Evolutionary conservation across 2,888 invertebrate genomes (phyloP).

Genomic region (Margaritifera margaritifera): DNA sequence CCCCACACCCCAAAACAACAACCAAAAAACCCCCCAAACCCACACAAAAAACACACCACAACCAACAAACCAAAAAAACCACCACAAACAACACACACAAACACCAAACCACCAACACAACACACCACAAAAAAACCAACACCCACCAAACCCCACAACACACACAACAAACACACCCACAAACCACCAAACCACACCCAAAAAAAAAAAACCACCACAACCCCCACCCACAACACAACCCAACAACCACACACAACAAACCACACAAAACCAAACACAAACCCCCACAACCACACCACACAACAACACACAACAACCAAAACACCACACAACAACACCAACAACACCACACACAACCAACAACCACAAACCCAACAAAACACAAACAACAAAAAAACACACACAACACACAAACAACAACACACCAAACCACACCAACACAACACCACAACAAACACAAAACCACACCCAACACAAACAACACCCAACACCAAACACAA

Average conservation of each 20-base stretch:
- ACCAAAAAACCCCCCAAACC: background rate
- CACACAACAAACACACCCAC: background rate
- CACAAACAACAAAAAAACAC: background rate
- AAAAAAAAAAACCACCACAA: background rate
- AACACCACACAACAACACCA: background rate
- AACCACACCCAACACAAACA: background rate
- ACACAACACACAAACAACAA: background rate
- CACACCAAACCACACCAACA: background rate
- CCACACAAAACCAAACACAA: too few relatives aligned
- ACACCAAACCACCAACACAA: background rate
- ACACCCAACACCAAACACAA: background rate
- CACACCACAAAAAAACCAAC: too few relatives aligned
- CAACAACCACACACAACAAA: background rate
- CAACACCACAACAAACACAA: background rate
- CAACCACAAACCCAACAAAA: background rate
- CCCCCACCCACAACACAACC: background rate
- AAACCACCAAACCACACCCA: background rate
- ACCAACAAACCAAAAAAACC: background rate
- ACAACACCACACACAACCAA: background rate
- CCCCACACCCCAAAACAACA: background rate
- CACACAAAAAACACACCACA: background rate
- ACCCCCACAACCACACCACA: background rate
- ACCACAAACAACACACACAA: background rate
- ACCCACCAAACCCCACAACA: too few relatives aligned
- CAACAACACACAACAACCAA: background rate